Percentiles rank a stretch among this genome's conserved stretches.
Evolutionary conservation across 2,113 vertebrate genomes (phyloP).

Genomic region (Paratilapia polleni): DNA sequence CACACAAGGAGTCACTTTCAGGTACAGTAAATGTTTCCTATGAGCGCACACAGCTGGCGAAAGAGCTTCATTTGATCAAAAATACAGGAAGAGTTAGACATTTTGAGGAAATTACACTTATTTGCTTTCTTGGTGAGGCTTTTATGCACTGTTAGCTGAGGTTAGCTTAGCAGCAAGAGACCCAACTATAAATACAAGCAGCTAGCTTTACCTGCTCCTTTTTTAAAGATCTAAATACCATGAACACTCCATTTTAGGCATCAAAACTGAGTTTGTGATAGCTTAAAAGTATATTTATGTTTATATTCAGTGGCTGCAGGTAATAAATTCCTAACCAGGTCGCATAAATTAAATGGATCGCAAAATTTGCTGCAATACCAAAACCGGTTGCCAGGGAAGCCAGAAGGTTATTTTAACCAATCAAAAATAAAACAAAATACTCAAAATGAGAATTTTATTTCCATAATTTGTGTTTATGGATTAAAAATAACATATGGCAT

Average conservation of each 20-base stretch:
- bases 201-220: too few relatives aligned
- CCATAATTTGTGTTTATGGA: too few relatives aligned
- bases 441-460: too few relatives aligned
- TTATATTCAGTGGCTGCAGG: too few relatives aligned
- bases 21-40: conserved; percentile 39
- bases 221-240: too few relatives aligned
- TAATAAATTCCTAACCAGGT: too few relatives aligned
- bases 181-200: too few relatives aligned
- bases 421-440: background rate
- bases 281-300: too few relatives aligned
- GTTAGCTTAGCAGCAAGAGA: too few relatives aligned
- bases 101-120: background rate
- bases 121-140: background rate
- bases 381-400: background rate
- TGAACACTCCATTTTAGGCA: background rate
- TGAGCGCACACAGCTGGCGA: background rate
- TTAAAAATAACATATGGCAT: background rate
- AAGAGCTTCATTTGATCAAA: background rate
- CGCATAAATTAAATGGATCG: background rate
- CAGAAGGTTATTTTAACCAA: too few relatives aligned
- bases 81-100: background rate
- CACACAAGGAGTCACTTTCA: conserved; percentile 31
- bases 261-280: background rate
- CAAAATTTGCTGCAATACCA: background rate
- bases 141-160: background rate